Base-by-base conservation (phyloP, 2,888 invertebrate genomes). In the Thera obeliscata region DNA sequence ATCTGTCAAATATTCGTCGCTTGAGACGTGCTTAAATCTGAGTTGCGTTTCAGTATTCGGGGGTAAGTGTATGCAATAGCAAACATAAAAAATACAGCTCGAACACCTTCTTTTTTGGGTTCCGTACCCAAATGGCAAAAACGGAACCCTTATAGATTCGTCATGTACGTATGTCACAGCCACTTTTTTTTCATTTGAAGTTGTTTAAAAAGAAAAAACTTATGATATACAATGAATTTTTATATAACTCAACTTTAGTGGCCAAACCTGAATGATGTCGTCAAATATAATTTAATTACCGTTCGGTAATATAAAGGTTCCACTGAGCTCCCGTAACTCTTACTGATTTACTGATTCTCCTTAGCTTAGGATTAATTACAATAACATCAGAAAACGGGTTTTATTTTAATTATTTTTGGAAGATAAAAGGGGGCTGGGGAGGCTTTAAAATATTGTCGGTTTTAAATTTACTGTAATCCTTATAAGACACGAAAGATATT, bases 211-310 rank as follows among this genome's bases (percentile, higher is more conserved):
- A 4, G 38, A 65, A 12, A 58, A 46, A 2, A 0, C 9, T n/a
- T n/a, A n/a, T n/a, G n/a, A n/a, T n/a, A n/a, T n/a, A n/a, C n/a
- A n/a, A n/a, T n/a, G n/a, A n/a, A n/a, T n/a, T n/a, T n/a, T n/a
- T n/a, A n/a, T n/a, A n/a, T 46, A 9, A 5, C 9, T 46, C 43
- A 9, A 46, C 9, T 54, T 62, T 70, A 38, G 58, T 72, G 67
- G 75, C 75, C 70, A 35, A 64, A 66, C 66, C 11, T 64, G 56
- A 75, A 73, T 75, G 67, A 74, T 65, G 63, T 60, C 61, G 12
- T 67, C 59, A 61, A 74, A 75, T 75, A 74, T 69, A 74, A 75
- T 76, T 75, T 69, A 74, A 75, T 74, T 71, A 75, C 52, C 52
- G 50, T 57, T 66, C 64, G 58, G 67, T 68, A 49, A 70, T 72